Conservation (phyloP, 2,888 invertebrate genomes). For the Drosophila limbata region DNA sequence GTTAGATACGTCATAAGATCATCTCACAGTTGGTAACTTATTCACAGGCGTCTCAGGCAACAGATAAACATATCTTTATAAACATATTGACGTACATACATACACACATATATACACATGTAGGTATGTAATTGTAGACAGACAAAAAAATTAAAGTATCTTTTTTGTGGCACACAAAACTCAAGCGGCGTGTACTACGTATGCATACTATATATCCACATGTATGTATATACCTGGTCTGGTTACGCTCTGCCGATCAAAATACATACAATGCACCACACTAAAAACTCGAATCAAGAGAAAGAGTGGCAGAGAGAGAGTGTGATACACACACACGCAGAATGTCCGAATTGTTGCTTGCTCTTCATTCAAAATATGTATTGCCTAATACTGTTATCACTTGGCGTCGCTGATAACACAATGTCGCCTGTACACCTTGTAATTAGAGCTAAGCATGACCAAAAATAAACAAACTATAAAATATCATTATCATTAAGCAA, state of each 20-base stretch:
- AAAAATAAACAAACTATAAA: conserved; percentile 49
- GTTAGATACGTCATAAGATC: conserved; percentile 32
- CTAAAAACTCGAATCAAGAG: conserved; percentile 6
- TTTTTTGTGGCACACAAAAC: conserved; percentile 67
- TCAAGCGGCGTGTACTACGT: conserved; percentile 23
- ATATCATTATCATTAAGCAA: conserved; percentile 19
- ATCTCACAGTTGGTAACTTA: conserved; percentile 36
- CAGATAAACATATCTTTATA: not conserved
- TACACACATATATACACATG: not conserved
- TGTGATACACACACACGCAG: conserved; percentile 5
- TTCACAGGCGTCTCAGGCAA: conserved; percentile 27
- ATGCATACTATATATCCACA: conserved; percentile 14
- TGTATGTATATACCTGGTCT: conserved; percentile 47
- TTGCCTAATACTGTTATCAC: conserved; percentile 57
- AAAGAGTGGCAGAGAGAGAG: conserved; percentile 6
- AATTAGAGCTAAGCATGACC: conserved; percentile 41
- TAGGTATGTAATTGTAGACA: conserved; percentile 60
- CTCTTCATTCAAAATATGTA: conserved; percentile 46
- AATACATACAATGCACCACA: conserved; percentile 59
- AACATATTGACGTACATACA: conserved; percentile 6
- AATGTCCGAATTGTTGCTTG: conserved; percentile 33
- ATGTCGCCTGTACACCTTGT: conserved; percentile 11
- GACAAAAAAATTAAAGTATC: conserved; percentile 43
- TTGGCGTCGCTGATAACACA: conserved; percentile 41
- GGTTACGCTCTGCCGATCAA: conserved; percentile 76